Conservation (phyloP, 2,888 invertebrate species). For the Dermolepida albohirtum region DNA sequence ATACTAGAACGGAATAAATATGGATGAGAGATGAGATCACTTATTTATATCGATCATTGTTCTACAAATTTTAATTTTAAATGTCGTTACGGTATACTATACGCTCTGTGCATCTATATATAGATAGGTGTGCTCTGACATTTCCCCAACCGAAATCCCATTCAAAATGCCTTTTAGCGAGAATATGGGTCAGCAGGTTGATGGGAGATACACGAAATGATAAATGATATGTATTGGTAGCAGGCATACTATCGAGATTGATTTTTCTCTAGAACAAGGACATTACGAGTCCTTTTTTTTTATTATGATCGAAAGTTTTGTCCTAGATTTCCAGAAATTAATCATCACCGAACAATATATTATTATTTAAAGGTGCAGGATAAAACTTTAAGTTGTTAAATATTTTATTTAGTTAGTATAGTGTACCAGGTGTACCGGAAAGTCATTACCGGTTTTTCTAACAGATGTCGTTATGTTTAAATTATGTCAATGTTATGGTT, state of each 20-base stretch:
- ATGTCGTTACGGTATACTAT: slow-evolving; percentile 21
- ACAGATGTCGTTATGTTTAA: no score
- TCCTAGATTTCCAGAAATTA: slow-evolving; percentile 13
- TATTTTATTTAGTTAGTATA: no score
- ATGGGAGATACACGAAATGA: slow-evolving; percentile 21
- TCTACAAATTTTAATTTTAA: slow-evolving; percentile 37
- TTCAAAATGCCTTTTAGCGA: slow-evolving; percentile 25
- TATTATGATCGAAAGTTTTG: slow-evolving; percentile 1
- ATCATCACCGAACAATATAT: neutral
- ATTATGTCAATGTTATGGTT: no score
- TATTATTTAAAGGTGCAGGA: neutral
- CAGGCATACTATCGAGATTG: slow-evolving; percentile 5
- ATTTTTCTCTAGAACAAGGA: slow-evolving; percentile 1
- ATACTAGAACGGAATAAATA: slow-evolving; percentile 1
- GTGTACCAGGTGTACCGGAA: no score
- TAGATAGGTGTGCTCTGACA: slow-evolving; percentile 35
- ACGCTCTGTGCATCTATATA: slow-evolving; percentile 12
- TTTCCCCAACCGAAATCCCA: slow-evolving; percentile 26
- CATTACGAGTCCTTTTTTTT: neutral
- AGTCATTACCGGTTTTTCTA: no score
- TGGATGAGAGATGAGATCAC: neutral
- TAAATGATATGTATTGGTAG: slow-evolving; percentile 28
- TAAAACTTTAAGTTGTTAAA: no score
- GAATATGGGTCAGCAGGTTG: slow-evolving; percentile 35
- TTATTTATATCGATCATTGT: slow-evolving; percentile 11